Evolutionary conservation across 2,888 invertebrate species (phyloP).

Genomic region (Pantelozetes paolii): DNA sequence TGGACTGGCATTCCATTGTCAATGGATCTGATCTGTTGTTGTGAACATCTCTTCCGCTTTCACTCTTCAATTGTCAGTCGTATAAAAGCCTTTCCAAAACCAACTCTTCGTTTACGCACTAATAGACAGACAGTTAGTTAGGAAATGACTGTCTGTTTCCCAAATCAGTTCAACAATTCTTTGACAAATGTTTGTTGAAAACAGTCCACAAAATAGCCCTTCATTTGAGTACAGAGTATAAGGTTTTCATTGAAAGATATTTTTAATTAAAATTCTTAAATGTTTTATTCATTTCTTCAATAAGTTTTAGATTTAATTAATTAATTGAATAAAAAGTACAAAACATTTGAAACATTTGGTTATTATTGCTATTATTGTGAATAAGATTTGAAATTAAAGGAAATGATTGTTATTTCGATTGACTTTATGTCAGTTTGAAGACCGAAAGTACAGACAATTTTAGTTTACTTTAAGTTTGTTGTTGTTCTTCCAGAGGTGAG

Average conservation of each 20-base stretch:
- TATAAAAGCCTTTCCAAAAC: background rate
- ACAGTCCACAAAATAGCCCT: background rate
- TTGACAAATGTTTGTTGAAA: background rate
- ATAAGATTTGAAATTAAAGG: background rate
- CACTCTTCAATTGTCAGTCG: slow-evolving; percentile 22
- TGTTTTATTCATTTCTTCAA: no score
- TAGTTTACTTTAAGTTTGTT: slow-evolving; percentile 16
- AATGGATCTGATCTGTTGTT: background rate
- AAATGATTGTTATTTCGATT: background rate
- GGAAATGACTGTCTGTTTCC: background rate
- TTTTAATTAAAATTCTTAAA: no score
- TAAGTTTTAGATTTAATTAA: no score
- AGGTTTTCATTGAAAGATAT: no score
- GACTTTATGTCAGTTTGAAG: background rate
- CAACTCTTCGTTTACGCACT: background rate
- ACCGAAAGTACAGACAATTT: background rate
- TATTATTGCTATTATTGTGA: no score
- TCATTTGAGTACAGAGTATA: no score
- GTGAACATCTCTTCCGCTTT: slow-evolving; percentile 28
- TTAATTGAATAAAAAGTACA: no score
- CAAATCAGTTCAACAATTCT: background rate
- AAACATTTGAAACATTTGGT: no score
- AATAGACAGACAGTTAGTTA: background rate
- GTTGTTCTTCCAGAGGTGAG: background rate
- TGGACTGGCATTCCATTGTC: slow-evolving; percentile 18